Conservation (phyloP, 2,113 vertebrate genomes). For the Junco hyemalis region DNA sequence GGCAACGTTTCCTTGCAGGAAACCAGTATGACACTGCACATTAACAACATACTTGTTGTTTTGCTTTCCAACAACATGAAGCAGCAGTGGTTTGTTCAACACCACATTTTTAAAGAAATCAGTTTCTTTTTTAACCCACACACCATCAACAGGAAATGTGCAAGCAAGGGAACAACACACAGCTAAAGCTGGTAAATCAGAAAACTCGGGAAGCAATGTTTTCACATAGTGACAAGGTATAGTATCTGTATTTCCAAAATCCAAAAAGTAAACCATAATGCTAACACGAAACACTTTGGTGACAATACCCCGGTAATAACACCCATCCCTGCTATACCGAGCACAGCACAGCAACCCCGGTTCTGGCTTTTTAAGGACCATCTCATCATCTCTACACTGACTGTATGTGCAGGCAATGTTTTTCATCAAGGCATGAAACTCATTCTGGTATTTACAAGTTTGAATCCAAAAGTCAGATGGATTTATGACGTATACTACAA, state of each 20-base stretch:
- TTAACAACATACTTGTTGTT: constrained; percentile 78
- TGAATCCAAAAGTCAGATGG: constrained; percentile 89
- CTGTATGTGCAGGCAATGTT: constrained; percentile 75
- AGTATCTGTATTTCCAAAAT: constrained; percentile 89
- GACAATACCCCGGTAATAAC: constrained; percentile 85
- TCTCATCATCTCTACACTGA: constrained; percentile 72
- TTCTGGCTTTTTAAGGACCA: constrained; percentile 78
- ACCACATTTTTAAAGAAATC: constrained; percentile 82
- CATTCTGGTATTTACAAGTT: constrained; percentile 70
- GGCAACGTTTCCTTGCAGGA: constrained; percentile 63
- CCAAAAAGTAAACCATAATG: constrained; percentile 83
- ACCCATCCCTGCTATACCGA: constrained; percentile 80
- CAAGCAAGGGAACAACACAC: constrained; percentile 83
- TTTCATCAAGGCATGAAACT: constrained; percentile 82
- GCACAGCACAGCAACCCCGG: constrained; percentile 87
- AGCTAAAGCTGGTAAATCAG: constrained; percentile 79
- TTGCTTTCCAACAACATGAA: constrained; percentile 74
- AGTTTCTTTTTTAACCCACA: constrained; percentile 77
- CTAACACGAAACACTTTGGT: constrained; percentile 67
- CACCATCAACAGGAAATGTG: constrained; percentile 73
- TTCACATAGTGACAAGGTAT: constrained; percentile 81
- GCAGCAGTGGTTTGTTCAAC: constrained; percentile 73
- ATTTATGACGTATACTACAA: constrained; percentile 79
- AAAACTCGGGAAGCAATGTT: constrained; percentile 79
- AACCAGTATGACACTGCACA: constrained; percentile 49